Evolutionary conservation across 2,113 vertebrate genomes (phyloP).

Genomic region (Equus przewalskii): DNA sequence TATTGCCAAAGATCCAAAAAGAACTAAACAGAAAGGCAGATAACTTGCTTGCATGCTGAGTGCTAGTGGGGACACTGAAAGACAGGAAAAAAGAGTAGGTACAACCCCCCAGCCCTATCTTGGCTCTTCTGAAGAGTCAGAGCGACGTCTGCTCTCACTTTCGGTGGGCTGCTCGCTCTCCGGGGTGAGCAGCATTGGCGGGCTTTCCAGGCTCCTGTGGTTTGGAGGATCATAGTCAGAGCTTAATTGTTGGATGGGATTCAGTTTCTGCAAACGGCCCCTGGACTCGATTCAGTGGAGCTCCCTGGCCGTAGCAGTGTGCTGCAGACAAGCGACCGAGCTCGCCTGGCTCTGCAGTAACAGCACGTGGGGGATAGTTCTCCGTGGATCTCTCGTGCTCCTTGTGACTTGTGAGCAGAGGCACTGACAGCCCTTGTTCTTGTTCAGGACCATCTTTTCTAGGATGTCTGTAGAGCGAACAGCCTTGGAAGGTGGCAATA

Average conservation of each 20-base stretch:
- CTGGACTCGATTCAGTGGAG: neutral
- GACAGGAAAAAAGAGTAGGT: neutral
- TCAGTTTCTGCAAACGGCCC: neutral
- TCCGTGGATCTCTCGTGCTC: neutral
- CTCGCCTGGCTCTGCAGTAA: neutral
- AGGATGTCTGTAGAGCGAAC: neutral
- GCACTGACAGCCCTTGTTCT: neutral
- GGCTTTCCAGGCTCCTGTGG: neutral
- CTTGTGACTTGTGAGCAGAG: neutral
- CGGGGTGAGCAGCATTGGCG: neutral
- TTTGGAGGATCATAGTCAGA: neutral
- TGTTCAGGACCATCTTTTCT: neutral
- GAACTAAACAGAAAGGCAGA: neutral
- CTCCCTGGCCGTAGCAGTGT: neutral
- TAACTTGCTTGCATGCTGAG: neutral
- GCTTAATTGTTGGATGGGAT: neutral
- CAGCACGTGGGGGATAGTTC: neutral
- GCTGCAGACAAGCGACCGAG: slow-evolving; percentile 21
- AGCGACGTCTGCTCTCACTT: neutral
- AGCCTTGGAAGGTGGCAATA: slow-evolving; percentile 60
- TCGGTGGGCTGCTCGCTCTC: neutral
- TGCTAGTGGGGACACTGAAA: neutral
- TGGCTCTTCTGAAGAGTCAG: neutral
- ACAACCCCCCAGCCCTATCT: neutral
- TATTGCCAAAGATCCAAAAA: neutral